Conservation (phyloP, 2,888 invertebrate species). For the Chorisops tibialis region DNA sequence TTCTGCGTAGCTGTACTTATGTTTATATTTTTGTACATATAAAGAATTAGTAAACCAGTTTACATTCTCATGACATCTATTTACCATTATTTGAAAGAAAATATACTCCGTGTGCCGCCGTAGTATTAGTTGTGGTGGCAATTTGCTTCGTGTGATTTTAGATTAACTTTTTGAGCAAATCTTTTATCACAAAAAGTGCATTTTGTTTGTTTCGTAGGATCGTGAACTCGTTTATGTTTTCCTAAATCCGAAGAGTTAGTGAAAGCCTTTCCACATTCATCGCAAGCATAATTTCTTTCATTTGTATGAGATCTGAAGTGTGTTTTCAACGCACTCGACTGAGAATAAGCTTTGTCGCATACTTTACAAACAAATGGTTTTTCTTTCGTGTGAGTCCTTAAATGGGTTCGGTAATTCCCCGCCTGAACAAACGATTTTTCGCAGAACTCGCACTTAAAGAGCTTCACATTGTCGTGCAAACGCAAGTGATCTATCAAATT, state of each 20-base stretch:
- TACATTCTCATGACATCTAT: no score
- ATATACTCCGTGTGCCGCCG: no score
- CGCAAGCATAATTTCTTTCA: conserved; percentile 37
- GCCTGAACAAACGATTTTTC: conserved; percentile 39
- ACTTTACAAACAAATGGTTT: conserved; percentile 36
- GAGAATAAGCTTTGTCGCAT: conserved; percentile 37
- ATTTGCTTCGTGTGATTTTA: neutral
- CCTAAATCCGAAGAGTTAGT: conserved; percentile 37
- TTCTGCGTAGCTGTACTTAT: no score
- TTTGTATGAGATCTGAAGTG: conserved; percentile 39
- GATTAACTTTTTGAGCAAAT: conserved; percentile 37
- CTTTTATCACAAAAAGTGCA: conserved; percentile 34
- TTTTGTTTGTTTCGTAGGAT: conserved; percentile 32
- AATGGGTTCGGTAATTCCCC: conserved; percentile 37
- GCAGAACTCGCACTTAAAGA: conserved; percentile 37
- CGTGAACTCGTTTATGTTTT: conserved; percentile 37
- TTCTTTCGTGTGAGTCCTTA: conserved; percentile 39
- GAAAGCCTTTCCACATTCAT: conserved; percentile 35
- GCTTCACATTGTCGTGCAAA: conserved; percentile 38
- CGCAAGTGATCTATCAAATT: conserved; percentile 39
- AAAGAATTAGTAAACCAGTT: no score
- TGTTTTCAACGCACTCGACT: conserved; percentile 37
- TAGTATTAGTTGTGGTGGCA: neutral
- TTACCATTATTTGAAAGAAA: no score
- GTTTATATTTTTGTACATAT: no score